Base-by-base conservation (phyloP, 2,888 invertebrate species). In the Sinohyriopsis cumingii region DNA sequence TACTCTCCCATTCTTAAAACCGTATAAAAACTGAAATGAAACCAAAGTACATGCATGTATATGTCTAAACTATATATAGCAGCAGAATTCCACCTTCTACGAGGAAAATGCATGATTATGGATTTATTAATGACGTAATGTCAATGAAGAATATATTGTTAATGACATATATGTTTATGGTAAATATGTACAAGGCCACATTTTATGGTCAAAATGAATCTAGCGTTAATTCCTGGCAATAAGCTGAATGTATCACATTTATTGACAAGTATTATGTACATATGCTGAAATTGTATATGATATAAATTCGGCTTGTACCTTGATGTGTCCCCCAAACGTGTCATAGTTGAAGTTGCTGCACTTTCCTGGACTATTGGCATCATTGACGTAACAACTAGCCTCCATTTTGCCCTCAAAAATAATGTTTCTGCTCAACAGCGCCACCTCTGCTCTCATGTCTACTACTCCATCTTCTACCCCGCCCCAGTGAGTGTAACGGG, bases 381-480 rank as follows among this genome's bases (percentile, higher is more conserved):
- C 59, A 12, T 61, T 5, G 4, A 73, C 72, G 59, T 77, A 78
- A 69, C 85, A 85, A 1, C n/a, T 5, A 4, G 59, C 55, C 59
- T 81, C 75, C 73, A 84, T 71, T 57, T 77, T 75, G 3, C 84
- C 84, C 24, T 78, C 69, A 53, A 85, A 78, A n/a, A 75, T 68
- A 59, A 86, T 79, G 65, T 84, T 83, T n/a, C 84, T 71, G 20
- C 80, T 72, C 33, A 85, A 63, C 55, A 85, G 66, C 3, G 80
- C 84, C n/a, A 86, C 82, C 67, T 86, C 86, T 0, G 78, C 84
- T 28, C 83, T 63, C 78, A 80, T 73, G 68, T 85, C 84, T 12
- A 45, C 45, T 24, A 85, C 81, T 12, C 78, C 76, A 55, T 81
- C 66, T 15, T 70, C 69, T 3, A 82, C 59, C 59, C 72, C 77